phyloP scores from a whole-genome alignment of 2,888 invertebrate genomes.

The Perizoma affinitatum region DNA sequence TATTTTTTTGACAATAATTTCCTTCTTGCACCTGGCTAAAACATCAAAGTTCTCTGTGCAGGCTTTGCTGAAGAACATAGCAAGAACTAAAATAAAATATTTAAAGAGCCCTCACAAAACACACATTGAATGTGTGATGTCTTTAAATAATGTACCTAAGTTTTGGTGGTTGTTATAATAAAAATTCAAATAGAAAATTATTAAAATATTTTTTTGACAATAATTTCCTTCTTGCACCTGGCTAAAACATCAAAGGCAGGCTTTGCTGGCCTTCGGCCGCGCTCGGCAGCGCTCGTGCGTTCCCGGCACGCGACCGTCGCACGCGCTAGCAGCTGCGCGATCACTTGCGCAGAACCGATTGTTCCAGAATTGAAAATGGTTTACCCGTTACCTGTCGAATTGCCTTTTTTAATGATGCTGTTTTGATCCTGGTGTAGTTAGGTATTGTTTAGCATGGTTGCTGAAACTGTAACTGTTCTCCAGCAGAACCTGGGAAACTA shows the following conservation, averaged over 20 bases:
- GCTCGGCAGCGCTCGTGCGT: constrained; percentile 60
- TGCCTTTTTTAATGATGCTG: constrained; percentile 19
- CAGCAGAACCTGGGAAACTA: no score
- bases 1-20: constrained; percentile 3
- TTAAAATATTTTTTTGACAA: not conserved
- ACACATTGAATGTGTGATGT: no score
- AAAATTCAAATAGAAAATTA: no score
- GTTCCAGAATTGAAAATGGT: constrained; percentile 52
- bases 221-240: constrained; percentile 19
- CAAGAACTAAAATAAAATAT: no score
- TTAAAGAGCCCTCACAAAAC: no score
- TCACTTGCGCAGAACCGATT: constrained; percentile 71
- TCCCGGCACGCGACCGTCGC: constrained; percentile 75
- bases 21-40: no score
- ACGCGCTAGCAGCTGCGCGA: constrained; percentile 61
- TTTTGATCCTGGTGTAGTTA: not conserved
- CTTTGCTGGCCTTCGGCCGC: constrained; percentile 37
- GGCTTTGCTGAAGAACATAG: no score
- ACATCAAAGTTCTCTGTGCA: no score
- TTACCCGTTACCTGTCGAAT: constrained; percentile 38
- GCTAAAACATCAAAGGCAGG: constrained; percentile 24
- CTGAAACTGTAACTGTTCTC: no score
- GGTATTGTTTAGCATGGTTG: not conserved
- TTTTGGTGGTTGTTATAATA: no score
- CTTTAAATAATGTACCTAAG: no score